Percentiles rank a stretch among this genome's conserved stretches.
Evolutionary conservation across 2,797 vertebrate species (phyloP).

Genomic region (Anguilla anguilla): DNA sequence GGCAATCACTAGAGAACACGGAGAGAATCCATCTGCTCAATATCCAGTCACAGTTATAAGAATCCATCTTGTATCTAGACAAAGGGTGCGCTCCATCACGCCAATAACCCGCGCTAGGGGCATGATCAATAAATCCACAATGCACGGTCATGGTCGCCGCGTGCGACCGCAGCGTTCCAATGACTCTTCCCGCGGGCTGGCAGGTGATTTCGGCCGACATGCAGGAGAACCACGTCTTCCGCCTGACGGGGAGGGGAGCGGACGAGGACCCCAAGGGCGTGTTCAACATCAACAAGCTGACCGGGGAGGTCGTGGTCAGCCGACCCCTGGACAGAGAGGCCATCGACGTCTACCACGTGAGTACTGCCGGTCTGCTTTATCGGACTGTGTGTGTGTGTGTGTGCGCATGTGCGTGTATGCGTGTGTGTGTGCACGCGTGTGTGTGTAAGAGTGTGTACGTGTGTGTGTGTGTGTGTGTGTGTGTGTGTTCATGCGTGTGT

Average conservation of each 20-base stretch:
- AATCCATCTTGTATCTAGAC: not conserved
- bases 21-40: not conserved
- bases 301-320: conserved; percentile 87
- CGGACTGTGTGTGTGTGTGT: not conserved
- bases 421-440: conserved; percentile 23
- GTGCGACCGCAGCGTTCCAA: not conserved
- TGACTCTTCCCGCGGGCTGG: not conserved
- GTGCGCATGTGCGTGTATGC: conserved; percentile 17
- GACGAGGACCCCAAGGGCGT: conserved; percentile 90
- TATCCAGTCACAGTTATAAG: not conserved
- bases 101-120: not conserved
- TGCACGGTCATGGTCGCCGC: not conserved
- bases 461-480: not conserved
- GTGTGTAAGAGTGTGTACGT: conserved; percentile 13
- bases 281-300: conserved; percentile 87
- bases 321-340: conserved; percentile 86
- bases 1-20: not conserved
- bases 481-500: conserved; percentile 2
- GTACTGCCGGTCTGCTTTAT: conserved; percentile 48
- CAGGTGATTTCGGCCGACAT: conserved; percentile 87
- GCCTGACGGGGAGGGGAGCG: conserved; percentile 87
- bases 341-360: conserved; percentile 85
- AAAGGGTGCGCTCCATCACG: not conserved
- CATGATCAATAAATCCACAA: not conserved
- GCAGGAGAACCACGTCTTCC: conserved; percentile 82